Evolutionary conservation across 2,888 invertebrate genomes (phyloP).

Genomic region (Drosophila anceps): DNA sequence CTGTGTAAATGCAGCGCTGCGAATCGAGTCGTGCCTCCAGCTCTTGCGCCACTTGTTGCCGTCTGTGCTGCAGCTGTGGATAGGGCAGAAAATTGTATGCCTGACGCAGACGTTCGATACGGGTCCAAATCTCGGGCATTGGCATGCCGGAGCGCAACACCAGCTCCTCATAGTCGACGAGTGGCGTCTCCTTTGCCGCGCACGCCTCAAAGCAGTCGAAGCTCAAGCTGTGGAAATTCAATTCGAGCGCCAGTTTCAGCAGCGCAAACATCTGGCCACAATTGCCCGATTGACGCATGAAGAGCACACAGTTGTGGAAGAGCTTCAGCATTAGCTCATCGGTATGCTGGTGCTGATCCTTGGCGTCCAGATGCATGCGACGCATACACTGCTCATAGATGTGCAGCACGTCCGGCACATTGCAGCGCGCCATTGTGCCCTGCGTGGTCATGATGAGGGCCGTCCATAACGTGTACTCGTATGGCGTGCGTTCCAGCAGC

Average conservation of each 20-base stretch:
- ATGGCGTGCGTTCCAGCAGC: conserved; percentile 76
- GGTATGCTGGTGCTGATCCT: conserved; percentile 50
- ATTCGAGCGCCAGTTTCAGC: conserved; percentile 88
- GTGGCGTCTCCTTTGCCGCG: conserved; percentile 75
- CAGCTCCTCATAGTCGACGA: conserved; percentile 88
- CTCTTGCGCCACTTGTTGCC: not conserved
- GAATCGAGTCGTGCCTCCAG: conserved; percentile 87
- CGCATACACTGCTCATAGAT: conserved; percentile 86
- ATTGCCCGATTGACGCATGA: conserved; percentile 90
- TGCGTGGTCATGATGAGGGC: conserved; percentile 84
- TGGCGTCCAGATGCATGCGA: conserved; percentile 79
- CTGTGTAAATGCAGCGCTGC: conserved; percentile 88
- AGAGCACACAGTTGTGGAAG: conserved; percentile 86
- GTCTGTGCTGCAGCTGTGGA: conserved; percentile 74
- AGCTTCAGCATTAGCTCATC: conserved; percentile 85
- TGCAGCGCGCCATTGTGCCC: conserved; percentile 88
- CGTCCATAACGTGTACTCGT: conserved; percentile 83
- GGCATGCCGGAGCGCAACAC: conserved; percentile 89
- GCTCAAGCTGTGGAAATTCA: conserved; percentile 87
- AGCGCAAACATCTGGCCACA: conserved; percentile 92
- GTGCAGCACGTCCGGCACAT: conserved; percentile 87
- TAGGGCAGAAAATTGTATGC: conserved; percentile 89
- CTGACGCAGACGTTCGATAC: conserved; percentile 91
- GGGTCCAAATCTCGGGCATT: conserved; percentile 90
- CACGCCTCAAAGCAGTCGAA: conserved; percentile 80